Conservation (phyloP, 92 coral and sea anemone species). For the Metridium senile region DNA sequence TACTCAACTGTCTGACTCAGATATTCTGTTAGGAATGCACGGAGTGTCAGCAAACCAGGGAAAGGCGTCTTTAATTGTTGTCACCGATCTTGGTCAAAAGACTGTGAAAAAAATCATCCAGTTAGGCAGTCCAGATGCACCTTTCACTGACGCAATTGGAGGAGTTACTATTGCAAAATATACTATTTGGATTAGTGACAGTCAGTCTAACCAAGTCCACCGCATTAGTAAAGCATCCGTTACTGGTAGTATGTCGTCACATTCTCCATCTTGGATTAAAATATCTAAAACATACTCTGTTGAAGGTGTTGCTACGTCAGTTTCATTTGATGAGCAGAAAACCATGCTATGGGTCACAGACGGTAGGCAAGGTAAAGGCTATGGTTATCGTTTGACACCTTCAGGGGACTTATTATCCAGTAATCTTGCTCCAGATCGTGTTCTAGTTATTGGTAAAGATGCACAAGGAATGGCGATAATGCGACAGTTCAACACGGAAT, state of each 20-base stretch:
- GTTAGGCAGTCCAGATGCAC: conserved; percentile 54
- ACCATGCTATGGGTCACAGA: conserved; percentile 87
- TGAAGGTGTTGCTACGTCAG: conserved; percentile 72
- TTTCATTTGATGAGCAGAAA: conserved; percentile 76
- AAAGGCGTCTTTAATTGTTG: conserved; percentile 80
- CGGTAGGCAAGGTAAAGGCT: conserved; percentile 63
- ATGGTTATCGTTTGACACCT: conserved; percentile 71
- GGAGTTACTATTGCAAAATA: conserved; percentile 81
- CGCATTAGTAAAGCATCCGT: conserved; percentile 61
- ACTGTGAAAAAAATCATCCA: conserved; percentile 81
- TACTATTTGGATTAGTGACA: conserved; percentile 82
- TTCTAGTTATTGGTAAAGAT: conserved; percentile 64
- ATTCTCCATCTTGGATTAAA: conserved; percentile 64
- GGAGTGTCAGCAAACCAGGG: conserved; percentile 83
- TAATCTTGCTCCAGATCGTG: conserved; percentile 54
- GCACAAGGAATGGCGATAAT: conserved; percentile 90
- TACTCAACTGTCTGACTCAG: conserved; percentile 60
- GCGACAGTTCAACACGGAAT: conserved; percentile 77
- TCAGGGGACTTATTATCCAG: conserved; percentile 68
- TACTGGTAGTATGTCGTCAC: conserved; percentile 50
- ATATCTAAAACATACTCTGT: conserved; percentile 49
- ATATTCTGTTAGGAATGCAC: conserved; percentile 85
- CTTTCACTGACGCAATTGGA: conserved; percentile 72
- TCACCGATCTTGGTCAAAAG: conserved; percentile 57
- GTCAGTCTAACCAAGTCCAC: conserved; percentile 56